Base-by-base conservation (phyloP, 1,140 invertebrate species). In the Achroia grisella region DNA sequence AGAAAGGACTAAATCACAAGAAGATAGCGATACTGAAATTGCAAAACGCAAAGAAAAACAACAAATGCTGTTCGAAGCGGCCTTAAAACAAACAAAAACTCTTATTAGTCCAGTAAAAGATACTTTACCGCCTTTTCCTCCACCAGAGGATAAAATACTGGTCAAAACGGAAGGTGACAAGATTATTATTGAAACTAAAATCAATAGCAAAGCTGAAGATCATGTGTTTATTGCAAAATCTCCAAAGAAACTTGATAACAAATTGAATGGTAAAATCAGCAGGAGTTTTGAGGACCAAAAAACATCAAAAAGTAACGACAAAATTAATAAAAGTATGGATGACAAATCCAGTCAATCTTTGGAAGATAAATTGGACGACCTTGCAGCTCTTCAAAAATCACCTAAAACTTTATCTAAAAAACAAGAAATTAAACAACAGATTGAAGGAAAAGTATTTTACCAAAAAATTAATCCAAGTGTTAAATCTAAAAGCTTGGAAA, bases 191-290 rank as follows among this genome's bases (percentile, higher is more conserved):
- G 89, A 90, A 79, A 89, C 89, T 1, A 88, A 89, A 65, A 89
- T 89, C 13, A 89, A 78, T 49, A 89, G 88, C 30, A 90, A 89
- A 63, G 88, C 87, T 1, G 88, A 89, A 68, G 89, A 90, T 70
- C 88, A 89, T 58, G 89, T 90, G n/a, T 88, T 92, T 43, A 91
- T 92, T 56, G 90, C 90, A 0, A 92, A 92, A 66, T 90, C 90
- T 12, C 90, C 90, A 1, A 89, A 91, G 48, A 91, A 91, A 56
- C 61, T 92, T 4, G 90, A 91, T 56, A 91, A 89, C 49, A 90
- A 89, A 52, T 61, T 89, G 44, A 81, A 83, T 41, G 88, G 89
- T 6, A 91, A 91, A 73, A 88, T 91, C 14, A 92, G 90, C 52
- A 88, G 90, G 54, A 92, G 90, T 63, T 89, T 91, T 58, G 90